Conservation (phyloP, 2,113 vertebrate genomes). For the Ptilonorhynchus violaceus region DNA sequence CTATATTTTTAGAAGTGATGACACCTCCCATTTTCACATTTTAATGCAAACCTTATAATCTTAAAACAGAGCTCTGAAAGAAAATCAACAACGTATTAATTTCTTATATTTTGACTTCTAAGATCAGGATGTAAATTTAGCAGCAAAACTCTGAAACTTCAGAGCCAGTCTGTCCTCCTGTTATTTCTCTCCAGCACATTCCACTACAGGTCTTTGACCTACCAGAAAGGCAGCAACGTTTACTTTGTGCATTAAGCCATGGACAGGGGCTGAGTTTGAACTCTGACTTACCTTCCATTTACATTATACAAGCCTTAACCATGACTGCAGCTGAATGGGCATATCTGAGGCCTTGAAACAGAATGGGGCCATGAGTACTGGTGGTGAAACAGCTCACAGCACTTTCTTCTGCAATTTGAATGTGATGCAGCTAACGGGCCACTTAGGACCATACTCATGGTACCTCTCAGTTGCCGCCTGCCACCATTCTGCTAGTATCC, state of each 20-base stretch:
- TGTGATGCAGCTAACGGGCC: fast-evolving
- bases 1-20: background rate
- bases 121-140: background rate
- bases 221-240: background rate
- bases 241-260: background rate
- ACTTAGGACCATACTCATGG: fast-evolving
- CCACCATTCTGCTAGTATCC: background rate
- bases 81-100: background rate
- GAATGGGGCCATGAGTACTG: background rate
- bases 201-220: background rate
- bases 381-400: background rate
- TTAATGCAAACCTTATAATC: background rate
- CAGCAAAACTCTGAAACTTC: background rate
- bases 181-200: background rate
- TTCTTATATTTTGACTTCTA: background rate
- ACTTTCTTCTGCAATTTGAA: background rate
- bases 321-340: background rate
- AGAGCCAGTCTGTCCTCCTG: background rate
- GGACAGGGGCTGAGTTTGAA: background rate
- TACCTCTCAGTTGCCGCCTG: background rate
- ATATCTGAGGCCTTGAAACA: background rate
- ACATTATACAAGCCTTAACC: background rate
- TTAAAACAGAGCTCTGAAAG: background rate
- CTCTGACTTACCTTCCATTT: background rate
- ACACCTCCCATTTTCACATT: background rate